Percentiles rank a stretch among this genome's conserved stretches.
Conservation (phyloP, 92 coral and sea anemone species). For the Zoanthus sociatus region DNA sequence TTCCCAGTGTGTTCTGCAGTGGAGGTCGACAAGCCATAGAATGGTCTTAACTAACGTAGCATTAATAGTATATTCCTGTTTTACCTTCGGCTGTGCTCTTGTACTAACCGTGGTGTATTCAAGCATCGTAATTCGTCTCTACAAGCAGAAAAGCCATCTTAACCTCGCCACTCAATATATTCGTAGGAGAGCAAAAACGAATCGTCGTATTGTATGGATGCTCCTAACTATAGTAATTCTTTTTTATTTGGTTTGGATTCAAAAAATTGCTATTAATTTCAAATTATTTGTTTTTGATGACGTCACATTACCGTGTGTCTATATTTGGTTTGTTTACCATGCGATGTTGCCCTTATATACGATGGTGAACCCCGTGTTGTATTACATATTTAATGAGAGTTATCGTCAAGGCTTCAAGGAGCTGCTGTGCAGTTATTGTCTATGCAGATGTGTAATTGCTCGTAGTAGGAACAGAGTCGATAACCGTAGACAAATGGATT, state of each 20-base stretch:
- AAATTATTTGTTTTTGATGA: neutral
- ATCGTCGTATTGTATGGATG: neutral
- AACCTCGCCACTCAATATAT: neutral
- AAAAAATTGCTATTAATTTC: neutral
- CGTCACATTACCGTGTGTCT: neutral
- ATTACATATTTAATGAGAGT: neutral
- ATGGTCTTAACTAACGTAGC: neutral
- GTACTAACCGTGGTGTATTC: neutral
- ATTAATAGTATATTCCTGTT: neutral
- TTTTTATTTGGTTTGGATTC: slow-evolving; percentile 7
- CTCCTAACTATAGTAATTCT: neutral
- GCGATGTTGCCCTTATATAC: neutral
- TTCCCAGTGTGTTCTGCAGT: neutral
- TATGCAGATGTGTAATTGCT: neutral
- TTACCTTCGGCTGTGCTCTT: neutral
- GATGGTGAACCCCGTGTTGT: neutral
- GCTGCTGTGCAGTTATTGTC: neutral
- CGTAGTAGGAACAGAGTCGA: neutral
- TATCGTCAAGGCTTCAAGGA: neutral
- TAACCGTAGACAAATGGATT: no score
- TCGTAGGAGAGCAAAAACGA: neutral
- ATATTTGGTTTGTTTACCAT: neutral
- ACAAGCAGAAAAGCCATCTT: neutral
- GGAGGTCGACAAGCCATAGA: neutral
- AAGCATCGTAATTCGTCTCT: neutral